A percentile compares a stretch with the other conserved stretches of the same genome.
Evolutionary conservation across 2,888 invertebrate species (phyloP).

Genomic region (Zaprionus obscuricornis): DNA sequence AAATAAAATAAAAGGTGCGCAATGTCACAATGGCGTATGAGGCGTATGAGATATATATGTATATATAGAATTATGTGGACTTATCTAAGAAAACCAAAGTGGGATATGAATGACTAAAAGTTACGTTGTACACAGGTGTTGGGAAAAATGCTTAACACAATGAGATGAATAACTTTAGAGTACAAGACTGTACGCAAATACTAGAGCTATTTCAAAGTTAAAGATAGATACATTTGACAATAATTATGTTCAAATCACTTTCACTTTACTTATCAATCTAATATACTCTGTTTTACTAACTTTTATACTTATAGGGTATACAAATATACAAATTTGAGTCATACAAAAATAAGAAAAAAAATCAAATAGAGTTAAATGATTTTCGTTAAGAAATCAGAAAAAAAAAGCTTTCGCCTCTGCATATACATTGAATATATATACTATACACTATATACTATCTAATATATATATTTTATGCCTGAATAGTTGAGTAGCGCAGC

Average conservation of each 20-base stretch:
- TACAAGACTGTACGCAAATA: too few species aligned
- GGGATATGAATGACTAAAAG: too few species aligned
- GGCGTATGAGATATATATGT: constrained; percentile 60
- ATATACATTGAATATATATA: constrained; percentile 40
- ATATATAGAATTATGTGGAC: constrained; percentile 39
- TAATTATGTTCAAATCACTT: too few species aligned
- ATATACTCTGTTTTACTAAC: too few species aligned
- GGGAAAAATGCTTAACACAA: too few species aligned
- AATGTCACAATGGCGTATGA: constrained; percentile 66
- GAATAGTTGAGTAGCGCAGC: constrained; percentile 24
- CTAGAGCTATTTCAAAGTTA: too few species aligned
- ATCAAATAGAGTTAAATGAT: constrained; percentile 46
- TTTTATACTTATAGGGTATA: too few species aligned
- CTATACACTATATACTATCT: constrained; percentile 20
- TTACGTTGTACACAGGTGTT: too few species aligned
- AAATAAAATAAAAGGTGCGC: constrained; percentile 31
- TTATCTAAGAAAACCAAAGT: constrained; percentile 9
- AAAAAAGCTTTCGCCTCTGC: constrained; percentile 54
- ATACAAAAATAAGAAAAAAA: constrained; percentile 27
- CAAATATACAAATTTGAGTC: constrained; percentile 52
- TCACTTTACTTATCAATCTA: too few species aligned
- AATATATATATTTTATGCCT: constrained; percentile 16
- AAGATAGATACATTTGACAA: too few species aligned
- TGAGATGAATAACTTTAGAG: too few species aligned
- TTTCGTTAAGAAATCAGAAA: constrained; percentile 25